Percentiles rank a stretch among this genome's conserved stretches.
Conservation (phyloP, 53 echinoderm and acorn worm species). For the Patiria pectinifera region DNA sequence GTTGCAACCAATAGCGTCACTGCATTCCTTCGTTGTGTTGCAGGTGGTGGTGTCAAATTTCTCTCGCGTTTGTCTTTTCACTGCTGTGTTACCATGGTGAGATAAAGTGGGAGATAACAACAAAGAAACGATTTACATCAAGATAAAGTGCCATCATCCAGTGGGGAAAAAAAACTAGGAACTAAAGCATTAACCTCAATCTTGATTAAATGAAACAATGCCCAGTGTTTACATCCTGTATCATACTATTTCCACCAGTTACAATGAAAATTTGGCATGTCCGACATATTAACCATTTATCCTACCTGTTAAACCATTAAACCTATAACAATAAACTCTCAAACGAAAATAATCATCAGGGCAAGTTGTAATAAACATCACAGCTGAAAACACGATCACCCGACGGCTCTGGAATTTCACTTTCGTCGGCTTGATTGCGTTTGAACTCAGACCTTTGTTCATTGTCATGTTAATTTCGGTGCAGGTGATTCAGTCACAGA, state of each 20-base stretch:
- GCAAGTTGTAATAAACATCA: not conserved
- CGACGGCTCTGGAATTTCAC: conserved; percentile 34
- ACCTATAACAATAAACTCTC: not conserved
- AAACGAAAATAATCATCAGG: not conserved
- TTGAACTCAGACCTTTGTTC: conserved; percentile 47
- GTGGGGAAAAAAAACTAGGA: not conserved
- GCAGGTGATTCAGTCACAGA: conserved; percentile 1
- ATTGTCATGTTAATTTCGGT: conserved; percentile 48
- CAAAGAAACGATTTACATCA: not conserved
- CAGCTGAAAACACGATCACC: not conserved
- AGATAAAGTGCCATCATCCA: not conserved
- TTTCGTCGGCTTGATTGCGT: conserved; percentile 25
- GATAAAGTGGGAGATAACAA: not conserved
- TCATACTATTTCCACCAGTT: no score
- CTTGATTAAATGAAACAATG: no score
- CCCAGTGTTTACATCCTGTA: no score
- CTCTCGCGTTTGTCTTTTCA: not conserved
- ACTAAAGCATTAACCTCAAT: no score
- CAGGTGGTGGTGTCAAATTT: conserved; percentile 48
- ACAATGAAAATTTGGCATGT: no score
- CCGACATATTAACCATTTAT: no score
- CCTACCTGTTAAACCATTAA: no score
- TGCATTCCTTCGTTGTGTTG: conserved; percentile 2
- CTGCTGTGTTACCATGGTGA: not conserved
- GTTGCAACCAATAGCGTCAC: conserved; percentile 57